A percentile compares a stretch with the other conserved stretches of the same genome.
These are phyloP conservation scores for Eulemur rufifrons DNA, from an alignment of 2,113 vertebrate species.

Conservation along the genomic window DNA sequence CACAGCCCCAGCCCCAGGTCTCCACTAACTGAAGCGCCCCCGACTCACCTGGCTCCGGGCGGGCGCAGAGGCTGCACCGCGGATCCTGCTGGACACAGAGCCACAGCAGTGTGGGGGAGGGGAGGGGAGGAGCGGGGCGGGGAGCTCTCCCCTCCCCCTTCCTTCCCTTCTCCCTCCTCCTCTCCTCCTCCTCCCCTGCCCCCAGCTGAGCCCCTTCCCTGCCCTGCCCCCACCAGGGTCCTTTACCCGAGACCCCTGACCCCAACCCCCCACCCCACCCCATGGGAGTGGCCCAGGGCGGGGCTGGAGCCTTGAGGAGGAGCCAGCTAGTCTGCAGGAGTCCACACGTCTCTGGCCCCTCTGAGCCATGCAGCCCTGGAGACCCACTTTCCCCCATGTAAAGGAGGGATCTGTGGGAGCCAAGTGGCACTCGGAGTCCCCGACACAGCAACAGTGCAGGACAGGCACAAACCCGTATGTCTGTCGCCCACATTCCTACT, in stretches of 20 bases:
- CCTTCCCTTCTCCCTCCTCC: no score
- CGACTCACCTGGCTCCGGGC: background rate
- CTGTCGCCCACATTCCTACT: background rate
- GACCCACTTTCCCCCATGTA: background rate
- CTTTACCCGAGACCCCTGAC: no score
- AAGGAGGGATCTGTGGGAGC: background rate
- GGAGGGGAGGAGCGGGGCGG: background rate
- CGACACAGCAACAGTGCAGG: background rate
- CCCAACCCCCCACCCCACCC: background rate
- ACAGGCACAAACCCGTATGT: background rate
- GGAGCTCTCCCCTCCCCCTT: no score
- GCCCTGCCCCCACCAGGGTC: background rate
- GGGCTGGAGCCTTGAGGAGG: background rate
- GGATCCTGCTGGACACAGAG: background rate
- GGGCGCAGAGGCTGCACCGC: background rate
- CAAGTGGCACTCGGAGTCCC: background rate
- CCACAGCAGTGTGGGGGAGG: background rate
- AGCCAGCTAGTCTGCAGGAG: background rate
- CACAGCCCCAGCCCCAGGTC: background rate
- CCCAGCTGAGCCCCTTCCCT: background rate
- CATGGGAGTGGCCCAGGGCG: background rate
- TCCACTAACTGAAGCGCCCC: background rate
- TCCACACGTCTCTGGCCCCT: no score
- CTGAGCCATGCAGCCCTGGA: no score
- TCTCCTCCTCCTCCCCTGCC: no score